These are phyloP conservation scores for Danio choprae DNA, from an alignment of 2,797 vertebrate species.

Conservation along the genomic window DNA sequence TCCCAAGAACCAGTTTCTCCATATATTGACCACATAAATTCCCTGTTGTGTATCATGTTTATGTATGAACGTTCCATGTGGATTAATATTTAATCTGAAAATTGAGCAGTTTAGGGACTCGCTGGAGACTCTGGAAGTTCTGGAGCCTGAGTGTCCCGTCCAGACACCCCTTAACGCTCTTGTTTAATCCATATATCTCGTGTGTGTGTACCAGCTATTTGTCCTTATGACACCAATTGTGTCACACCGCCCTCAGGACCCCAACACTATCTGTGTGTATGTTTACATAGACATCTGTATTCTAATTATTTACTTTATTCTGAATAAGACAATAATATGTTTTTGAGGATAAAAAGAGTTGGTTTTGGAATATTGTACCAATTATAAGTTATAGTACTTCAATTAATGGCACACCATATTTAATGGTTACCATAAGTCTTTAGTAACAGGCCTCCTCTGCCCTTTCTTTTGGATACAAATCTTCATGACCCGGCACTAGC, in stretches of 20 bases:
- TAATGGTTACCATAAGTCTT: no score
- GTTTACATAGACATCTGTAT: no score
- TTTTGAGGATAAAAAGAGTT: no score
- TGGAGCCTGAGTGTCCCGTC: constrained; percentile 77
- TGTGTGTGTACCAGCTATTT: constrained; percentile 10
- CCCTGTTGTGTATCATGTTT: constrained; percentile 70
- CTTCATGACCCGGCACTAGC: no score
- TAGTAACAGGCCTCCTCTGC: no score
- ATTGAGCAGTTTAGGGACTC: constrained; percentile 76
- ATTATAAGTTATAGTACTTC: no score
- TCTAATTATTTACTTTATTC: no score
- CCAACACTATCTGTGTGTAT: neutral
- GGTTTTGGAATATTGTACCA: no score
- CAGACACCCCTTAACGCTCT: constrained; percentile 57
- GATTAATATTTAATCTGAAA: constrained; percentile 85
- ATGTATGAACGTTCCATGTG: constrained; percentile 67
- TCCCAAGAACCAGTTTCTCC: neutral
- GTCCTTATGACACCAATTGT: constrained; percentile 17
- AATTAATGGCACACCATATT: no score
- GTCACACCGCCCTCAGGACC: neutral
- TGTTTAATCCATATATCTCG: constrained; percentile 62
- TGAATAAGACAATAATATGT: no score
- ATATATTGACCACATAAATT: constrained; percentile 19
- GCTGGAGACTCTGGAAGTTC: constrained; percentile 72
- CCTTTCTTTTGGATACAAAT: no score